phyloP scores from a whole-genome alignment of 2,113 vertebrate genomes.

The Anolis carolinensis region DNA sequence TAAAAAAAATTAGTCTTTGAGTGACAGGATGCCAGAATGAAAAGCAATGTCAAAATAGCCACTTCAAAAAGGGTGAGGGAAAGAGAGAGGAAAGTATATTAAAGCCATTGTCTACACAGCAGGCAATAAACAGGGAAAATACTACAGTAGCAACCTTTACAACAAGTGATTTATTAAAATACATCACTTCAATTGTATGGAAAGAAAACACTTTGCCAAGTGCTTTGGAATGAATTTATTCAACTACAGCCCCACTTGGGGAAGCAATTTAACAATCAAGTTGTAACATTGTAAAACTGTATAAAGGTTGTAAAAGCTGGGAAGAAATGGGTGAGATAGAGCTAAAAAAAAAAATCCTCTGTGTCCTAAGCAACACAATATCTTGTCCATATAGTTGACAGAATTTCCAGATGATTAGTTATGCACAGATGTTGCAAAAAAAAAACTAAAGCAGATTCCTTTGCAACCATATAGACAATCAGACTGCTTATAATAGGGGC shows the following conservation, averaged over 20 bases:
- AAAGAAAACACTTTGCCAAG: constrained; percentile 58
- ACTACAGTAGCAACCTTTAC: constrained; percentile 61
- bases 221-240: constrained; percentile 68
- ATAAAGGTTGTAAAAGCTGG: constrained; percentile 33
- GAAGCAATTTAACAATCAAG: not conserved
- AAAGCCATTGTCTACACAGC: constrained; percentile 67
- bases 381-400: not conserved
- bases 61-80: constrained; percentile 44
- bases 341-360: constrained; percentile 6
- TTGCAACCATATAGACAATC: too few species aligned
- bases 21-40: constrained; percentile 53
- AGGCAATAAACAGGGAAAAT: constrained; percentile 66
- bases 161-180: constrained; percentile 71
- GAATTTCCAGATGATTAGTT: not conserved
- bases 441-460: not conserved
- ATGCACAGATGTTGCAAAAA: not conserved
- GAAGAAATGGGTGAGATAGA: not conserved
- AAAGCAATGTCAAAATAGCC: constrained; percentile 60
- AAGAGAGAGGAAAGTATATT: constrained; percentile 59
- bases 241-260: constrained; percentile 50
- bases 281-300: not conserved
- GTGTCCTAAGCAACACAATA: not conserved
- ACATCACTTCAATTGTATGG: constrained; percentile 45
- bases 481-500: too few species aligned
- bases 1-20: constrained; percentile 62